Evolutionary conservation across 64 coral and sea anemone species (phyloP).

Genomic region (Stylophora pistillata): DNA sequence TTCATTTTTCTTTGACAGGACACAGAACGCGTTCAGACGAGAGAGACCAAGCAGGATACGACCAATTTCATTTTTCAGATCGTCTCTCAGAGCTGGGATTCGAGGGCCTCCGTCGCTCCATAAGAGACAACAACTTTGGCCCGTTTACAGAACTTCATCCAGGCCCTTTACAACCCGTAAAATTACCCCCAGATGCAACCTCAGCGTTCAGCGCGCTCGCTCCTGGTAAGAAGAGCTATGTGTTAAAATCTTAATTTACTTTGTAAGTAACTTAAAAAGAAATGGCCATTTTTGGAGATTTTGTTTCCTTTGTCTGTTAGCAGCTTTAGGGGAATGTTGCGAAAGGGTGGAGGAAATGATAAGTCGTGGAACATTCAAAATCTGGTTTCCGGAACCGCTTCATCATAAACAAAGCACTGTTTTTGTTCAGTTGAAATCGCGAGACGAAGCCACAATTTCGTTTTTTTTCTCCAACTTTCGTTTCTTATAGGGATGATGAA

Average conservation of each 20-base stretch:
- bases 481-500: not conserved
- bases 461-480: not conserved
- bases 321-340: not conserved
- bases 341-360: not conserved
- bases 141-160: constrained; percentile 91
- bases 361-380: not conserved
- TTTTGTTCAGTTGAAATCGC: not conserved
- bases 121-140: constrained; percentile 66
- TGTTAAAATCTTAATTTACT: not conserved
- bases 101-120: constrained; percentile 72
- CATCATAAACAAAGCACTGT: not conserved
- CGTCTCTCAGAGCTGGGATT: constrained; percentile 83
- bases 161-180: constrained; percentile 67
- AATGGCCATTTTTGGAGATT: not conserved
- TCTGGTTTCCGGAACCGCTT: constrained; percentile 28
- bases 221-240: constrained; percentile 12
- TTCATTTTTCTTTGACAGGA: constrained; percentile 69
- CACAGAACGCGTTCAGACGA: constrained; percentile 94
- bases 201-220: constrained; percentile 86
- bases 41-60: constrained; percentile 86
- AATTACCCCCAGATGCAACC: constrained; percentile 67
- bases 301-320: not conserved
- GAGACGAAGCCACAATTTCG: too few species aligned
- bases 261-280: not conserved
- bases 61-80: constrained; percentile 94